These are phyloP conservation scores for Drosophila ustulata DNA, from an alignment of 2,888 invertebrate genomes.

Conservation along the genomic window DNA sequence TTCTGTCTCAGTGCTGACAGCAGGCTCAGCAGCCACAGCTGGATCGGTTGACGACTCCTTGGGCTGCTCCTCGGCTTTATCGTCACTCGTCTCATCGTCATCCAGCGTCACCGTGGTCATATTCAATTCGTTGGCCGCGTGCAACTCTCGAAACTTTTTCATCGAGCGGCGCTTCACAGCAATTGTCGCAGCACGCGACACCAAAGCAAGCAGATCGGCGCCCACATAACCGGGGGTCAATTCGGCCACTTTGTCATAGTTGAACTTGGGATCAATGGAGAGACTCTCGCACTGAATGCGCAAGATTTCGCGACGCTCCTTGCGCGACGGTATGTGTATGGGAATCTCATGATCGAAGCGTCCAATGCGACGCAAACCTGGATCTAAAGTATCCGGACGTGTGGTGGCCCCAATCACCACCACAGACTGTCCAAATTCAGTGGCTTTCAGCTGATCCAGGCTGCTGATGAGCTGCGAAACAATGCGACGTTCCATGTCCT, in stretches of 20 bases:
- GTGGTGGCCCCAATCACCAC: slow-evolving; percentile 98
- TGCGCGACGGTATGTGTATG: slow-evolving; percentile 96
- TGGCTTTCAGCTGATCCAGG: slow-evolving; percentile 89
- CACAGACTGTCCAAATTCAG: slow-evolving; percentile 83
- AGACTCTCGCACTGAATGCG: slow-evolving; percentile 89
- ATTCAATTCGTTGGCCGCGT: slow-evolving; percentile 76
- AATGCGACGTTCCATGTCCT: slow-evolving; percentile 98
- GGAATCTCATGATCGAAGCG: slow-evolving; percentile 97
- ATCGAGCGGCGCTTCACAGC: slow-evolving; percentile 90
- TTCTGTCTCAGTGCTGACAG: not conserved
- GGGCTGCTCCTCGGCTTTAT: slow-evolving; percentile 19
- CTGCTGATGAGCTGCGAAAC: slow-evolving; percentile 96
- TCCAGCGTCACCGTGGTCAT: slow-evolving; percentile 84
- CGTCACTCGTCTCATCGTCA: slow-evolving; percentile 76
- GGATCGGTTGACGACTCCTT: slow-evolving; percentile 7
- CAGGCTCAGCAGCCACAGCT: slow-evolving; percentile 7
- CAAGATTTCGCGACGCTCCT: slow-evolving; percentile 92
- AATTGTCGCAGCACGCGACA: slow-evolving; percentile 94
- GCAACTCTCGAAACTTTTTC: slow-evolving; percentile 81
- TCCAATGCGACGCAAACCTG: slow-evolving; percentile 95
- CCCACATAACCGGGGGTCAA: slow-evolving; percentile 98
- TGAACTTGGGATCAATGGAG: slow-evolving; percentile 89
- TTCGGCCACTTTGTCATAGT: slow-evolving; percentile 90
- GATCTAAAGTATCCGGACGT: slow-evolving; percentile 96
- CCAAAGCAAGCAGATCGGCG: slow-evolving; percentile 94